phyloP scores from a whole-genome alignment of 2,797 vertebrate species.

The Xenentodon cancila region DNA sequence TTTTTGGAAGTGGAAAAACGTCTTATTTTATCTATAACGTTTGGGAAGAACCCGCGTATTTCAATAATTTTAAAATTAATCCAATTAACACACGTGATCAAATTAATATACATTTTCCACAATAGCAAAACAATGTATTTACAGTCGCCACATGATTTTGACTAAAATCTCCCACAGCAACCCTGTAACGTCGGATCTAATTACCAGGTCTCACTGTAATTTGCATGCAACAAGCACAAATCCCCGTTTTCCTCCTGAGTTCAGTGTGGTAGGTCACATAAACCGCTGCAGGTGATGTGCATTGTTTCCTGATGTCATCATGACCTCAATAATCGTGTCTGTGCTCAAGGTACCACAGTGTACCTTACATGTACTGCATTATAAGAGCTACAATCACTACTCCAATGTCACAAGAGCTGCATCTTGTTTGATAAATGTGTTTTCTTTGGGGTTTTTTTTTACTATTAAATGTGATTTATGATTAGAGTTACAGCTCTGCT shows the following conservation, averaged over 20 bases:
- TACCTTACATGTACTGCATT: slow-evolving; percentile 42
- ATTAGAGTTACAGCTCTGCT: slow-evolving; percentile 5
- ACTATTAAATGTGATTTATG: background rate
- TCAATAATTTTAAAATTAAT: no score
- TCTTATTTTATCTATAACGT: no score
- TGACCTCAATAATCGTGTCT: slow-evolving; percentile 48
- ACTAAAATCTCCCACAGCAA: background rate
- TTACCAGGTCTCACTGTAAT: slow-evolving; percentile 42
- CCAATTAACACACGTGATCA: no score
- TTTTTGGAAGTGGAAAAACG: background rate
- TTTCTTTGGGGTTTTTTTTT: slow-evolving; percentile 1
- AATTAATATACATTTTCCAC: no score
- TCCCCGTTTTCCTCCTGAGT: slow-evolving; percentile 10
- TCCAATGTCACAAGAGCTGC: slow-evolving; percentile 30
- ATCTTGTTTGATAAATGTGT: slow-evolving; percentile 5
- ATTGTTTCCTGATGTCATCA: slow-evolving; percentile 24
- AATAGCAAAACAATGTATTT: background rate
- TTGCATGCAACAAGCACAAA: slow-evolving; percentile 62
- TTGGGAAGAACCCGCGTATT: no score
- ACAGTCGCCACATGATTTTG: slow-evolving; percentile 1
- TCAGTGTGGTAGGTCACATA: slow-evolving; percentile 32
- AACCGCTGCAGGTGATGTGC: slow-evolving; percentile 27
- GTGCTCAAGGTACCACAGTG: slow-evolving; percentile 33
- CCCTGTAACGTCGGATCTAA: slow-evolving; percentile 28
- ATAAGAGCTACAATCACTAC: slow-evolving; percentile 54